Evolutionary conservation across 2,888 invertebrate genomes (phyloP), one percentile per base, ranked within the genome.

Genomic region (Amorpha juglandis): DNA sequence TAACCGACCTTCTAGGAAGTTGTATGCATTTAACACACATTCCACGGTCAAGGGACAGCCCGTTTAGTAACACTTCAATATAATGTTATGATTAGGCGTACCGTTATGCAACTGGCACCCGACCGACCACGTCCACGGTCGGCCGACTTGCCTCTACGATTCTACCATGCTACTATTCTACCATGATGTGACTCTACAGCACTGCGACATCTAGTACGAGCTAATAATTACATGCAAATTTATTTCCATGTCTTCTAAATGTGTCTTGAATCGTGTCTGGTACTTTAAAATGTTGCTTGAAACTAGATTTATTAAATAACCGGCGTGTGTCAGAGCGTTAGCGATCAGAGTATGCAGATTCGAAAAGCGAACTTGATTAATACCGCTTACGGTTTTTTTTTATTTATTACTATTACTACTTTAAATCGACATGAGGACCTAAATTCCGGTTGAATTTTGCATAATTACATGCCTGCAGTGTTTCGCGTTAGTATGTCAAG

Each of bases 11-110:
- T 89, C 84, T 79, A 64, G 74, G 86, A 88, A 88, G 79, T 76
- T 72, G 79, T 83, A 78, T 74, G 80, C 78, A 78, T 81, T 84
- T 86, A 84, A 87, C 84, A 84, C 76, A 84, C 85, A 87, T 90
- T 88, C 84, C 78, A 78, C 64, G 76, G 80, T 81, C 83, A 84
- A 80, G 75, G 66, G 67, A 63, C 55, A 63, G 69, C 52, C 53
- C 21, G 63, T 35, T 47, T 16, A 52, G 58, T 58, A 16, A 58
- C 58, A 58, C 42, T 21, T 38, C 38, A 55, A 16, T 55, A 81
- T 84, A 87, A 80, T 80, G 77, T 83, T 83, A 84, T 82, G 85
- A 88, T 86, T 81, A 80, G 68, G 67, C 77, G 68, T 80, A 82
- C 86, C 81, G 85, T 84, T 85, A 80, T 14, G 42, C 62, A 64